Conservation (phyloP, 2,797 vertebrate species). For the Mionectes olivaceus region DNA sequence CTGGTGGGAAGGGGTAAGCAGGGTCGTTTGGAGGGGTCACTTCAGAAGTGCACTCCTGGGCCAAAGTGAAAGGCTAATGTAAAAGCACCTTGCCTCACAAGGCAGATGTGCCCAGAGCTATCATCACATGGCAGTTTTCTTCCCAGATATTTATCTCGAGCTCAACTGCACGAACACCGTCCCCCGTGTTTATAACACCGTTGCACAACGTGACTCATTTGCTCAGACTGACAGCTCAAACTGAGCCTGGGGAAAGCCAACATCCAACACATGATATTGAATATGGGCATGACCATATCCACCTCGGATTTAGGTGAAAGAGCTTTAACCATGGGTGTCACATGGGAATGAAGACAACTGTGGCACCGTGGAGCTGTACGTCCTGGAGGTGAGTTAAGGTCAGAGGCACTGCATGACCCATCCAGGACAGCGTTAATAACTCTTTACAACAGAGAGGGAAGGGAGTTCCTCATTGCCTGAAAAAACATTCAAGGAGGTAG, state of each 20-base stretch:
- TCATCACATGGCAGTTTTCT: neutral
- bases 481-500: neutral
- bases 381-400: neutral
- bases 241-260: conserved; percentile 1
- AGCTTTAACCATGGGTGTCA: neutral
- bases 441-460: neutral
- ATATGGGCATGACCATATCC: neutral
- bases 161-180: conserved; percentile 5
- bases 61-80: neutral
- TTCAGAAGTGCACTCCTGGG: neutral
- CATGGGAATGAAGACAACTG: neutral
- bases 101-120: neutral
- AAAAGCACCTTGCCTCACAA: neutral
- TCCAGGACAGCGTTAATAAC: neutral
- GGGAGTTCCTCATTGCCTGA: neutral
- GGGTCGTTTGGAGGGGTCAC: neutral
- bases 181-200: neutral
- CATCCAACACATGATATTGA: neutral
- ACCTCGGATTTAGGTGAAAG: conserved; percentile 25
- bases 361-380: accelerated
- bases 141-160: conserved; percentile 31
- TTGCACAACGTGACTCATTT: conserved; percentile 19
- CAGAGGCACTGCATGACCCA: conserved; percentile 9
- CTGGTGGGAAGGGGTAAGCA: neutral
- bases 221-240: conserved; percentile 23